Evolutionary conservation across 2,888 invertebrate genomes (phyloP).

Genomic region (Muscina levida): DNA sequence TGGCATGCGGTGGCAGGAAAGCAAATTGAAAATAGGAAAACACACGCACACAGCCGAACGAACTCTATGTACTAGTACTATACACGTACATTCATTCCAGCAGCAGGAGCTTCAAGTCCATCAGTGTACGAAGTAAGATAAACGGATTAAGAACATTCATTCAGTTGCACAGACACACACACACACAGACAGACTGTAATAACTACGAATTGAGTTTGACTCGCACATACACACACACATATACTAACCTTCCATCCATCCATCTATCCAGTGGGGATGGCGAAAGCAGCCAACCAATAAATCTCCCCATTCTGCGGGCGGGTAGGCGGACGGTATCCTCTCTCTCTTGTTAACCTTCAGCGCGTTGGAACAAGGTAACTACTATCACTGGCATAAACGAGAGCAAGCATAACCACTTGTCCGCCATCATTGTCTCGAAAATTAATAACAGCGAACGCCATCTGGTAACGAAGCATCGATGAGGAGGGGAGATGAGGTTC

Average conservation of each 20-base stretch:
- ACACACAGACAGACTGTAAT: slow-evolving; percentile 29
- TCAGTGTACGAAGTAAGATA: slow-evolving; percentile 80
- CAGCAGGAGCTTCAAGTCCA: slow-evolving; percentile 76
- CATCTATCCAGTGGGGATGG: slow-evolving; percentile 22
- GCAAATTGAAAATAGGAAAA: slow-evolving; percentile 45
- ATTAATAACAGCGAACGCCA: slow-evolving; percentile 55
- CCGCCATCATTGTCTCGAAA: slow-evolving; percentile 64
- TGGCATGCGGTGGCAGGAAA: slow-evolving; percentile 28
- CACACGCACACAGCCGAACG: slow-evolving; percentile 18
- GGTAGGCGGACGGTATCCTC: not conserved
- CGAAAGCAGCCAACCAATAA: slow-evolving; percentile 37
- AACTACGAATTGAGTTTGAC: slow-evolving; percentile 33
- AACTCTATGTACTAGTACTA: not conserved
- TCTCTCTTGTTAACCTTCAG: slow-evolving; percentile 37
- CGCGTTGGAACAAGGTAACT: slow-evolving; percentile 49
- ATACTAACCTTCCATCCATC: slow-evolving; percentile 3
- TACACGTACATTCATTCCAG: not conserved
- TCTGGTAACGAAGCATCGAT: not conserved
- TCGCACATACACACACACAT: not conserved
- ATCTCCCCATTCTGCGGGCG: slow-evolving; percentile 12
- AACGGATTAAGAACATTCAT: slow-evolving; percentile 78
- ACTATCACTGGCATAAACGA: slow-evolving; percentile 52
- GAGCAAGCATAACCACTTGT: slow-evolving; percentile 60
- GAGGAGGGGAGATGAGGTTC: slow-evolving; percentile 2
- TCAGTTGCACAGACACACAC: slow-evolving; percentile 6